phyloP scores from a whole-genome alignment of 2,797 vertebrate species.

The Naso thynnoides region DNA sequence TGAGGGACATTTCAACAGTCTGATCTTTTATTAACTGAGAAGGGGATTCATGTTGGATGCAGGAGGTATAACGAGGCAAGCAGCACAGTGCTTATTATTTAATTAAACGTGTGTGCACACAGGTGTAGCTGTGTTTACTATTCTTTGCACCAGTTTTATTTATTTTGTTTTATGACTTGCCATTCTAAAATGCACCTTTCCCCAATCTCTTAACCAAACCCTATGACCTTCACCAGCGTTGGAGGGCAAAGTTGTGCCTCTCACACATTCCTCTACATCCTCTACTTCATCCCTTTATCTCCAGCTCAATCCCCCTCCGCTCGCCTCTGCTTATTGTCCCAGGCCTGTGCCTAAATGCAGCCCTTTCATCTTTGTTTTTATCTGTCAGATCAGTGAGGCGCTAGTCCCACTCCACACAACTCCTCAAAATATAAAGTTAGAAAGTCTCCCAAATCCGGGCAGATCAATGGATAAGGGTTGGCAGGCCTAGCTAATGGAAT shows the following conservation, averaged over 20 bases:
- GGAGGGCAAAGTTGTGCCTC: slow-evolving; percentile 49
- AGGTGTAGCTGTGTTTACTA: neutral
- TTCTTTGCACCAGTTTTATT: neutral
- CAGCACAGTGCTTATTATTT: slow-evolving; percentile 14
- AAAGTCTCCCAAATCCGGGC: slow-evolving; percentile 78
- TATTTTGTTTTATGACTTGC: neutral
- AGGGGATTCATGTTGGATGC: neutral
- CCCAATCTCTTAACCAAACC: slow-evolving; percentile 12
- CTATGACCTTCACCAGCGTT: slow-evolving; percentile 55
- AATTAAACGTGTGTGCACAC: slow-evolving; percentile 1
- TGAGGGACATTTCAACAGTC: slow-evolving; percentile 32
- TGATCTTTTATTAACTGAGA: slow-evolving; percentile 53
- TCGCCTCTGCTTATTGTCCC: slow-evolving; percentile 73
- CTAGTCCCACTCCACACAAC: slow-evolving; percentile 72
- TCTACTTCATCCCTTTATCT: slow-evolving; percentile 75
- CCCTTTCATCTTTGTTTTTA: slow-evolving; percentile 84
- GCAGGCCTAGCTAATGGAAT: slow-evolving; percentile 84
- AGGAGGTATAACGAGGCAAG: slow-evolving; percentile 5
- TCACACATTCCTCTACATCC: slow-evolving; percentile 54
- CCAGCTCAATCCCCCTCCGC: slow-evolving; percentile 52
- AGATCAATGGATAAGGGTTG: slow-evolving; percentile 83
- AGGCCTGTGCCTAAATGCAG: slow-evolving; percentile 74
- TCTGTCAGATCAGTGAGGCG: slow-evolving; percentile 80
- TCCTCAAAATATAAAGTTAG: slow-evolving; percentile 82
- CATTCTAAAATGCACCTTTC: neutral